phyloP scores from a whole-genome alignment of 2,113 vertebrate species.

The Carassius carassius region DNA sequence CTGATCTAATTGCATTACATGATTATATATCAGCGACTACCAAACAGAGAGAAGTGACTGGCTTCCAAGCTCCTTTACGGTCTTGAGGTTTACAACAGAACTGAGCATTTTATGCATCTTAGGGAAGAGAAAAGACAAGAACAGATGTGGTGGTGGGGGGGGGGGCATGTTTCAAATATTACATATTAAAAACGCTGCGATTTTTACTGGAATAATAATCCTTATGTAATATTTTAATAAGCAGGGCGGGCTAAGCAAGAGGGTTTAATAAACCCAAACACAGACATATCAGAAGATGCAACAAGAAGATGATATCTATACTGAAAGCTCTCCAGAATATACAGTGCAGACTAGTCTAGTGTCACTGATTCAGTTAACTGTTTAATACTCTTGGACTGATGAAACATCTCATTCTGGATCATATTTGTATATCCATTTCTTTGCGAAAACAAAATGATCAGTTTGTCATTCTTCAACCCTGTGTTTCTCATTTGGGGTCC shows the following conservation, averaged over 20 bases:
- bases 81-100: constrained; percentile 4
- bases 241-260: not conserved
- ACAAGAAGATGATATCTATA: not conserved
- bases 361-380: no score
- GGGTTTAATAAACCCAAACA: not conserved
- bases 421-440: not conserved
- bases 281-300: not conserved
- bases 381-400: not conserved
- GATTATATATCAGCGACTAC: no score
- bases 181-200: constrained; percentile 3
- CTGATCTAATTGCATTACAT: not conserved
- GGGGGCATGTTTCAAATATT: not conserved
- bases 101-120: constrained; percentile 2
- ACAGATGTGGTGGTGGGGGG: not conserved
- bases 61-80: not conserved
- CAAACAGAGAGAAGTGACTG: not conserved
- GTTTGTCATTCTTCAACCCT: not conserved
- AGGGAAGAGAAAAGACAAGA: not conserved
- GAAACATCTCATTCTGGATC: not conserved
- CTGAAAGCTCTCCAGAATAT: not conserved
- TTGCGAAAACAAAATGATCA: not conserved
- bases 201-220: constrained; percentile 32
- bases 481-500: not conserved
- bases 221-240: constrained; percentile 18
- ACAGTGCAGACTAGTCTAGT: not conserved